Base-by-base conservation (phyloP, 2,113 vertebrate species). In the Colius striatus region DNA sequence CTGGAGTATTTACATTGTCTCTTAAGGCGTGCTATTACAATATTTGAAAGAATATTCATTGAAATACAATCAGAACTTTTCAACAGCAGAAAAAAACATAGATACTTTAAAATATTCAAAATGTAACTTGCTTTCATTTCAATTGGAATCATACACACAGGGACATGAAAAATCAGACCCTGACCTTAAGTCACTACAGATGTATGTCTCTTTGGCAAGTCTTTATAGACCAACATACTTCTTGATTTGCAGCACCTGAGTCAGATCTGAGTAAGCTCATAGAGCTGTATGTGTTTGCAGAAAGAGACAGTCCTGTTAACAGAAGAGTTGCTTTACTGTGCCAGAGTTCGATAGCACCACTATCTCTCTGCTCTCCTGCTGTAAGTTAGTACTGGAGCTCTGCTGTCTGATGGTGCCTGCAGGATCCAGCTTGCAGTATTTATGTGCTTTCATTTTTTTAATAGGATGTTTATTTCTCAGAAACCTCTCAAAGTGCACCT, bases 361-460 rank as follows among this genome's bases (percentile, higher is more conserved):
- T 36, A 14, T 6, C 29, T 60, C 48, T 60, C 19, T 47, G 70
- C 7, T 67, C 13, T 63, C 32, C 27, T 48, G 38, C 11, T 22
- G 25, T 25, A 32, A 15, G 6, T 50, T 3, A 2, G 41, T 13
- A 13, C 11, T 0, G 1, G 48, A 38, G 32, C 25, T 30, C 18
- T 53, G 34, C 57, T 85, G 29, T 9, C 43, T 79, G 78, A 3
- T 1, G 2, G 11, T 50, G 51, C 18, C 20, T 53, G 22, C 14
- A 29, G n/a, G 27, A 78, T 43, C 27, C 65, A 73, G 26, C 23
- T 45, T 68, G 13, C 8, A 26, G 6, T 26, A 14, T 17, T 12
- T 7, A 34, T 0, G 0, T 18, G 20, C 34, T 92, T 87, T 3
- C 5, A 21, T 63, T 89, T 90, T 90, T 87, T 78, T 50, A 61